These are phyloP conservation scores for Neomorphus geoffroyi DNA, from an alignment of 2,797 vertebrate species.

Conservation along the genomic window DNA sequence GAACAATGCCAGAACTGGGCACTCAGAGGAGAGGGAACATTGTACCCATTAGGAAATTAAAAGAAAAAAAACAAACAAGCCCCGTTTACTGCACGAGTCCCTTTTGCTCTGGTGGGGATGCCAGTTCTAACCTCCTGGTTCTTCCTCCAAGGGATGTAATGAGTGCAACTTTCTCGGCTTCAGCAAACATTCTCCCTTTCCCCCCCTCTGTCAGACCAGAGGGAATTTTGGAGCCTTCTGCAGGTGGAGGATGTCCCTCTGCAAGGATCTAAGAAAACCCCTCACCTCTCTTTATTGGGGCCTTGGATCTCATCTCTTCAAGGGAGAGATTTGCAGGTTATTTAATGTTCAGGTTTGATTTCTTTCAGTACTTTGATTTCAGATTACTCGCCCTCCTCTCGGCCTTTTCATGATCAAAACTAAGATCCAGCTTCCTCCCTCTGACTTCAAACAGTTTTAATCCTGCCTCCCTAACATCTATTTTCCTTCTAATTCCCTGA, in stretches of 20 bases:
- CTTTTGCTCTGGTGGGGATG: neutral
- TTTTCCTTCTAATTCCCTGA: constrained; percentile 57
- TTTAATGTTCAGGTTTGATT: constrained; percentile 56
- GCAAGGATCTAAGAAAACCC: neutral
- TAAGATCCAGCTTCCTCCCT: constrained; percentile 24
- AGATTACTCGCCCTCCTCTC: constrained; percentile 44
- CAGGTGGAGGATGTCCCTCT: neutral
- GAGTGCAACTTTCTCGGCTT: neutral
- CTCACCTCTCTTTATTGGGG: neutral
- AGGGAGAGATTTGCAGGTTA: constrained; percentile 16
- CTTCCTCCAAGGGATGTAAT: neutral
- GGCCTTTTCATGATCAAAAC: constrained; percentile 58
- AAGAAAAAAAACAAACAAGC: neutral
- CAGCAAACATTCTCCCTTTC: neutral
- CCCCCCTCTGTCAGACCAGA: neutral
- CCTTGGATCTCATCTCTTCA: constrained; percentile 4
- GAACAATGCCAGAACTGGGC: neutral
- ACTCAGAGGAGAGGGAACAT: neutral
- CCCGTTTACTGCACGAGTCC: neutral
- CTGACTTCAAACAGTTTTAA: constrained; percentile 57
- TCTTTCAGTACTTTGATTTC: constrained; percentile 53
- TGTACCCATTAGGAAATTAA: neutral
- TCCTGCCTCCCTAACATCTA: constrained; percentile 53
- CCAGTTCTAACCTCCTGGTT: neutral
- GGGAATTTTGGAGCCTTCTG: neutral